phyloP scores from a whole-genome alignment of 2,797 vertebrate genomes.

The Tapera naevia region DNA sequence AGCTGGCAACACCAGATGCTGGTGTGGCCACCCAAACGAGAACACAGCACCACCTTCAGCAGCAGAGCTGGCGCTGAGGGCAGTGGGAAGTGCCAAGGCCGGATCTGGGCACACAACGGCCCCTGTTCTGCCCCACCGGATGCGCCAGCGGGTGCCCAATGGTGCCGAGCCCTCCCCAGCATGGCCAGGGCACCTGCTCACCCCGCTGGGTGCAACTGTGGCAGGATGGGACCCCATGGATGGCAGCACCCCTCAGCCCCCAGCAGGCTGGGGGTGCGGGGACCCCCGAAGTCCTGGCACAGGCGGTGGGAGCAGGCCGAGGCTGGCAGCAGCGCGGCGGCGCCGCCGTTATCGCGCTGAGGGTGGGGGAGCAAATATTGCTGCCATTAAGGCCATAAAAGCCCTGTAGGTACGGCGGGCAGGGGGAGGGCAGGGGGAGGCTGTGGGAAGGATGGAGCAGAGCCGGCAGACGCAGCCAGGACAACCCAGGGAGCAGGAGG shows the following conservation, averaged over 20 bases:
- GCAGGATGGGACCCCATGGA: background rate
- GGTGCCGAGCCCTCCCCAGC: background rate
- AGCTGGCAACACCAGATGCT: background rate
- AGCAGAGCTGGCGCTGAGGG: background rate
- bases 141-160: accelerated
- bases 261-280: accelerated
- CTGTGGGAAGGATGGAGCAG: background rate
- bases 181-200: accelerated
- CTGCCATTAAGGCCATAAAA: background rate
- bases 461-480: accelerated
- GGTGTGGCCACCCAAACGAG: accelerated
- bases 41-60: accelerated
- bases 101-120: background rate
- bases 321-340: accelerated
- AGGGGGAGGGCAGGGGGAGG: background rate
- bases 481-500: accelerated
- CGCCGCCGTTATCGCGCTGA: accelerated
- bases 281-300: accelerated
- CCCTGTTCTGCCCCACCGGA: background rate
- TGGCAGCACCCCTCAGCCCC: too few relatives aligned
- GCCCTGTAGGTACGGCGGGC: background rate
- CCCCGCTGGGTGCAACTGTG: background rate
- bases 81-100: background rate
- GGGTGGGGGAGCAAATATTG: background rate
- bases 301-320: accelerated